Evolutionary conservation across 2,113 vertebrate species (phyloP), one percentile per base, ranked within the genome.

Genomic region (Mobula hypostoma): DNA sequence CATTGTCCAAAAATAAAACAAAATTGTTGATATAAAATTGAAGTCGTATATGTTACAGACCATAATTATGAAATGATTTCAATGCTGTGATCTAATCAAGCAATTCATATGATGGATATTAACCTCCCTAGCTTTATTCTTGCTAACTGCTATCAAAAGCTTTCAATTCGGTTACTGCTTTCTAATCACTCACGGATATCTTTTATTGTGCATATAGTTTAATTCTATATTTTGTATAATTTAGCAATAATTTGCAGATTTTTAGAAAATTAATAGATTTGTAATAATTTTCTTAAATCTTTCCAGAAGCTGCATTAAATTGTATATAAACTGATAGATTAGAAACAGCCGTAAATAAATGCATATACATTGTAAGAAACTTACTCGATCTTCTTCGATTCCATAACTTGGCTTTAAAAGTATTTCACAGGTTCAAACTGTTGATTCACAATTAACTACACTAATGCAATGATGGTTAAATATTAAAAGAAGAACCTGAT

Each of bases 81-180:
- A 93, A 74, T 72, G 70, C 91, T 93, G 21, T 48, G 91, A 76
- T 93, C 40, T 93, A 76, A 93, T 93, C 91, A 76, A 93, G 36
- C 68, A 93, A 56, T 56, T 93, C 70, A 76, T 40, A 56, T 29
- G 68, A 93, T 74, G 91, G 70, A 56, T 93, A 74, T 74, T 93
- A 93, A 93, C 91, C 91, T 93, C 70, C 24, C 68, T 27, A 93
- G 68, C 70, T 93, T 93, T 21, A 56, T 40, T 93, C 70, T 29
- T 74, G 36, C 36, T 72, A 36, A 93, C 61, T 66, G 61, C 12
- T 29, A 93, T 93, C 91, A 74, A 70, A 48, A 93, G 36, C 68
- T 70, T 74, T 93, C 91, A 40, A 93, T 93, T 72, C 40, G 91
- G 74, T 76, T 48, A 93, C 68, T 92, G 90, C 32, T 36, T 92